Conservation (phyloP, 2,113 vertebrate genomes). For the Microtus pennsylvanicus region DNA sequence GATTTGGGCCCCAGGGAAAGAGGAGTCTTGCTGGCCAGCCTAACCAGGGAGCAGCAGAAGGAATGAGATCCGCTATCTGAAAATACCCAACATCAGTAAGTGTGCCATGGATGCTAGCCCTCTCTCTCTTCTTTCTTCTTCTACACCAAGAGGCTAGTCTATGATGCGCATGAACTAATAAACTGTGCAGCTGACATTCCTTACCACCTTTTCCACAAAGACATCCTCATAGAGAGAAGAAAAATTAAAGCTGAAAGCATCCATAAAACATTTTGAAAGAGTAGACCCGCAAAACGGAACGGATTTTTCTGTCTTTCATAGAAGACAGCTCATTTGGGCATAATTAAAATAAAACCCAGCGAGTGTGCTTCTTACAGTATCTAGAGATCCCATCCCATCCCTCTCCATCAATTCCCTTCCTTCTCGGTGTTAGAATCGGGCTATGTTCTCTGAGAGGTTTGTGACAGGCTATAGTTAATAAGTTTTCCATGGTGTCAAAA, state of each 20-base stretch:
- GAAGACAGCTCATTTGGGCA: constrained; percentile 64
- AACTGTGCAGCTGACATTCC: background rate
- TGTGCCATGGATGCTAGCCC: background rate
- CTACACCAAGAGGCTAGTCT: background rate
- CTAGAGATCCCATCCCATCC: constrained; percentile 61
- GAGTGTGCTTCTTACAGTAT: constrained; percentile 71
- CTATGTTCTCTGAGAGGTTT: constrained; percentile 77
- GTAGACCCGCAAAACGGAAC: background rate
- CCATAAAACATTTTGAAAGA: constrained; percentile 26
- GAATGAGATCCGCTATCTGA: background rate
- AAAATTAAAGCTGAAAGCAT: background rate
- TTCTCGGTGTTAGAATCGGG: constrained; percentile 67
- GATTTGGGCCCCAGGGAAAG: background rate
- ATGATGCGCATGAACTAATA: background rate
- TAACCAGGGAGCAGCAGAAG: background rate
- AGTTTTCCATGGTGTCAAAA: constrained; percentile 89
- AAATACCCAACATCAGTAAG: background rate
- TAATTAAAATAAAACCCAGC: constrained; percentile 75
- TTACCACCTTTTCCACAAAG: background rate
- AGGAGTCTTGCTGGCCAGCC: background rate
- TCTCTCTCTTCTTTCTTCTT: background rate
- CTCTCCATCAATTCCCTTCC: constrained; percentile 78
- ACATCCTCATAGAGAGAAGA: background rate
- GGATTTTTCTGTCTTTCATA: constrained; percentile 1
- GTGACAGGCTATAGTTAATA: constrained; percentile 88